Evolutionary conservation across 2,888 invertebrate genomes (phyloP), one percentile per base, ranked within the genome.

Genomic region (Apodemia mormo): DNA sequence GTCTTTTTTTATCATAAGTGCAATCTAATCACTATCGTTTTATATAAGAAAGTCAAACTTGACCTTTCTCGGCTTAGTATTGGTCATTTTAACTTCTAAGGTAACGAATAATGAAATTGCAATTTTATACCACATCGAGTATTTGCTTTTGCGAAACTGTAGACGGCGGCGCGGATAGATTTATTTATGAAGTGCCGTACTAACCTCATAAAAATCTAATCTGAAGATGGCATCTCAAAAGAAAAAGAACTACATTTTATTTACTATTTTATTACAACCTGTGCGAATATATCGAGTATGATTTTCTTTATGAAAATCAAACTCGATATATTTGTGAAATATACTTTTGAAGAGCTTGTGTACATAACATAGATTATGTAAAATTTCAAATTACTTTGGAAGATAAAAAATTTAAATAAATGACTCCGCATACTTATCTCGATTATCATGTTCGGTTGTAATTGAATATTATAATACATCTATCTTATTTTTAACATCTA

Each of bases 171-270:
- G 29, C 12, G n/a, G 61, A 64, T 64, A 64, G 85, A 86, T 88
- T 88, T 89, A 89, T 88, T 88, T 88, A 89, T 89, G 85, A 88
- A 85, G 78, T 80, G 78, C 79, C 61, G 61, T 64, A 82, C 82
- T 78, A 76, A 77, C 77, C 82, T 84, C 85, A 87, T 89, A 90
- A 88, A 90, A 89, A 89, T 83, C 85, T 85, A 85, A 89, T 89
- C 86, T 83, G 74, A 78, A 84, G 82, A 88, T 89, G 86, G 88
- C 80, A 76, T 74, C 74, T 77, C 54, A 10, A 61, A 58, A 61
- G 61, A 33, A 61, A 61, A 30, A 61, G 61, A 30, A 61, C 61
- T 61, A 61, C 33, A 30, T 61, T 61, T 61, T 61, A 61, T 61
- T 30, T 30, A 30, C 61, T 30, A 61, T 61, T 61, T 61, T 61